Conservation (phyloP, 2,888 invertebrate species). For the Microctonus brassicae region DNA sequence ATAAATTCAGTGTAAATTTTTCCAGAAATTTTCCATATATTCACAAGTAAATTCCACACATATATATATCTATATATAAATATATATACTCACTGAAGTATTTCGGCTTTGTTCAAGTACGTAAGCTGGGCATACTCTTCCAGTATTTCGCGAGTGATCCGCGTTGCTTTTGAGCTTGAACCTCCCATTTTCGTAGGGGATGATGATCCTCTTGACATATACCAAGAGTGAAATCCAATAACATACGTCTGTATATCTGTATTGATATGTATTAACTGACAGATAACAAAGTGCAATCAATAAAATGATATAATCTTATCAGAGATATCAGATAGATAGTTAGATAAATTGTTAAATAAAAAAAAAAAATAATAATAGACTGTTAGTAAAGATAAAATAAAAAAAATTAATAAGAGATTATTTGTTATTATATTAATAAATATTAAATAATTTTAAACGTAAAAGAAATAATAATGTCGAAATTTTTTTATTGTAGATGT, state of each 20-base stretch:
- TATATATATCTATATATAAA: too few relatives aligned
- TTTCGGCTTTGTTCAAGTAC: constrained; percentile 75
- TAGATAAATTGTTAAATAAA: neutral
- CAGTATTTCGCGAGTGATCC: constrained; percentile 73
- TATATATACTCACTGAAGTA: constrained; percentile 73
- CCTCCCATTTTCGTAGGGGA: constrained; percentile 70
- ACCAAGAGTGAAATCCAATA: neutral
- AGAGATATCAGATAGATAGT: constrained; percentile 1
- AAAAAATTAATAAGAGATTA: too few relatives aligned
- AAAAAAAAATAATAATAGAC: neutral
- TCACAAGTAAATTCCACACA: constrained; percentile 12
- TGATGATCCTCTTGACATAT: constrained; percentile 12
- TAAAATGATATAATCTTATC: constrained; percentile 23
- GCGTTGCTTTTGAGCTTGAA: constrained; percentile 68
- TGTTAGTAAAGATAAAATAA: neutral
- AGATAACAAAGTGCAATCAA: neutral
- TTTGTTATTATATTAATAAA: too few relatives aligned
- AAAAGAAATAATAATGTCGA: too few relatives aligned
- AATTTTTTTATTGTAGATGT: too few relatives aligned
- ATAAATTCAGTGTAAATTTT: neutral
- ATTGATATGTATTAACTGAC: neutral
- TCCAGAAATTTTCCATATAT: constrained; percentile 12
- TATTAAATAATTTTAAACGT: too few relatives aligned
- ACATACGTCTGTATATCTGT: neutral
- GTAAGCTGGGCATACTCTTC: constrained; percentile 76